Conservation (phyloP, 1,140 invertebrate species). For the Branchinecta lynchi region DNA sequence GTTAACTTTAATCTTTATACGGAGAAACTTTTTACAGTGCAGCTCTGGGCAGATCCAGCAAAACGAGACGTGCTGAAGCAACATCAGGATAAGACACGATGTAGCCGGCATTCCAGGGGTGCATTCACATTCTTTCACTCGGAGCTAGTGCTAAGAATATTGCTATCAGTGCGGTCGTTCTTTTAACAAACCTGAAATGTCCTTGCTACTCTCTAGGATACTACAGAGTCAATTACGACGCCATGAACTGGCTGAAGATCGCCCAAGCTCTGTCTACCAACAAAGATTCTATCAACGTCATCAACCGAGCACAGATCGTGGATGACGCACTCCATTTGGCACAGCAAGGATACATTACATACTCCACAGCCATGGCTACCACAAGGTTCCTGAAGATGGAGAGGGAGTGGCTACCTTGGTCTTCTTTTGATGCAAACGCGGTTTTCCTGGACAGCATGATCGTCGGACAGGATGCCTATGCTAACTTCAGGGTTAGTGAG, state of each 20-base stretch:
- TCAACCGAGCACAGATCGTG: conserved; percentile 43
- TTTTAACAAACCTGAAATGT: too few relatives aligned
- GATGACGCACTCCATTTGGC: not conserved
- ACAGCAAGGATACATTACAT: not conserved
- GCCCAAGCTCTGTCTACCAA: conserved; percentile 29
- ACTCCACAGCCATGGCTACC: not conserved
- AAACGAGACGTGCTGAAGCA: too few relatives aligned
- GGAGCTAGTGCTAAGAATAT: too few relatives aligned
- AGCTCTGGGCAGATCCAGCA: too few relatives aligned
- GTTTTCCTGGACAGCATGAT: not conserved
- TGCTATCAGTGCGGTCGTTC: too few relatives aligned
- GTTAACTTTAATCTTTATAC: too few relatives aligned
- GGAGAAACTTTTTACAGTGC: too few relatives aligned
- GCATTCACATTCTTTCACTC: too few relatives aligned
- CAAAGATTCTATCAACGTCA: conserved; percentile 30
- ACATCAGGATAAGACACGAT: too few relatives aligned
- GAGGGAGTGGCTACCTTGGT: not conserved
- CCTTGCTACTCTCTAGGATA: conserved; percentile 30
- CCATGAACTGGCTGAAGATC: conserved; percentile 35
- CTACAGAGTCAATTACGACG: conserved; percentile 42
- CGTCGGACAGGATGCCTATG: not conserved
- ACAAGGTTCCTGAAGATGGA: not conserved
- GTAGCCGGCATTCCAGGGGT: too few relatives aligned
- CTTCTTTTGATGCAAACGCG: not conserved
- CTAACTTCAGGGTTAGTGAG: not conserved